phyloP scores from a whole-genome alignment of 2,888 invertebrate species.

The Aspidiotus rigidus region DNA sequence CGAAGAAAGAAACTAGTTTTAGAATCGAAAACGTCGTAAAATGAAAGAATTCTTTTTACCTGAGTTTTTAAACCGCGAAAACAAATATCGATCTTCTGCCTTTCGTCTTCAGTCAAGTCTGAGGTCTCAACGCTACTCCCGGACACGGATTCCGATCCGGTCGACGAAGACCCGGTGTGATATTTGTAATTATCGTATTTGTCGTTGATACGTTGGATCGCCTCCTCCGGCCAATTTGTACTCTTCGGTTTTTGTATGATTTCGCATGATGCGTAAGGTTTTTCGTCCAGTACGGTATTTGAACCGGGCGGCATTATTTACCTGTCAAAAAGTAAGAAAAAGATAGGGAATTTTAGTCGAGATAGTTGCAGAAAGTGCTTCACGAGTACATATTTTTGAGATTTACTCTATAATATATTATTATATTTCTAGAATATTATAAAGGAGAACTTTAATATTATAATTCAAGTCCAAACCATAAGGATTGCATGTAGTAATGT shows the following conservation, averaged over 20 bases:
- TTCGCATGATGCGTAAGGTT: conserved; percentile 30
- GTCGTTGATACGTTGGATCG: conserved; percentile 27
- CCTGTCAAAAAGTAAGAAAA: not conserved
- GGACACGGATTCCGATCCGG: conserved; percentile 40
- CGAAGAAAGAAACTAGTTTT: not conserved
- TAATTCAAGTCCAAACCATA: too few species aligned
- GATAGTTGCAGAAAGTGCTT: too few species aligned
- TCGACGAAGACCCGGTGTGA: conserved; percentile 20
- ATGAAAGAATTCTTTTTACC: conserved; percentile 41
- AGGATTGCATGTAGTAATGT: too few species aligned
- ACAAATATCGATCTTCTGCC: conserved; percentile 61
- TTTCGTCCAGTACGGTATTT: conserved; percentile 19
- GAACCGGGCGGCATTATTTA: conserved; percentile 28
- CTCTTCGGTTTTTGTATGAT: conserved; percentile 26
- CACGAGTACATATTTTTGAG: too few species aligned
- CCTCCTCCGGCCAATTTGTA: conserved; percentile 30
- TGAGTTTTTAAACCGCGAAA: conserved; percentile 68
- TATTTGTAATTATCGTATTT: conserved; percentile 33
- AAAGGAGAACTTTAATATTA: too few species aligned
- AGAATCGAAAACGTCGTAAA: not conserved
- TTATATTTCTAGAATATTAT: too few species aligned
- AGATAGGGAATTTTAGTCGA: too few species aligned
- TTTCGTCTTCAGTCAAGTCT: conserved; percentile 53
- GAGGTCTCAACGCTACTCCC: conserved; percentile 35
- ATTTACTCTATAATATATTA: too few species aligned